Conservation (phyloP, 2,113 vertebrate genomes). For the Ranitomeya variabilis region DNA sequence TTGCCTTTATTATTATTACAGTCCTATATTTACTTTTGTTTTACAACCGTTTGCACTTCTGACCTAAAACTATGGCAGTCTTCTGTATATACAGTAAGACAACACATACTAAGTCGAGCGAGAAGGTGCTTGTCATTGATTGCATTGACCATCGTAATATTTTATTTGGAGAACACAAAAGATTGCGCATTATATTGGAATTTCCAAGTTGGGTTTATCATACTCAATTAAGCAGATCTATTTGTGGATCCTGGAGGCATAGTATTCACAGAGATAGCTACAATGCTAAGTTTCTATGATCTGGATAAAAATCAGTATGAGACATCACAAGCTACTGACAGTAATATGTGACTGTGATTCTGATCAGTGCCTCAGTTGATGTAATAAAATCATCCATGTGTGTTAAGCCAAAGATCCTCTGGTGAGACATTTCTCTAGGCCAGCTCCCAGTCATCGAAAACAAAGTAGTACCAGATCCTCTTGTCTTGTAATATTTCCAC, state of each 20-base stretch:
- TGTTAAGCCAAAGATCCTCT: constrained; percentile 25
- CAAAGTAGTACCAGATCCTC: background rate
- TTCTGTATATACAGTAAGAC: background rate
- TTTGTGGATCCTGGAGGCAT: background rate
- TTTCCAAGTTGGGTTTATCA: background rate
- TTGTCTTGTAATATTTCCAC: background rate
- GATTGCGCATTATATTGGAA: background rate
- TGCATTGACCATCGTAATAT: background rate
- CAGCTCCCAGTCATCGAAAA: background rate
- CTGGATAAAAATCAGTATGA: background rate
- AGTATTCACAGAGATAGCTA: background rate
- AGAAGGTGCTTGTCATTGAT: background rate
- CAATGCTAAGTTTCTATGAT: background rate
- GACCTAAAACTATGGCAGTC: background rate
- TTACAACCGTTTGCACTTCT: background rate
- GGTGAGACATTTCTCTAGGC: background rate
- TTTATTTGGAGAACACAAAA: background rate
- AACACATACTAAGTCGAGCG: background rate
- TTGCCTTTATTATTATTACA: too few species aligned
- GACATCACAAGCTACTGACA: background rate
- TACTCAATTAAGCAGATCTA: background rate
- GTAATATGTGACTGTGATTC: background rate
- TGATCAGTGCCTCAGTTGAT: background rate
- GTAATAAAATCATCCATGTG: constrained; percentile 23
- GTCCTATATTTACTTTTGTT: background rate